Percentiles rank a stretch among this genome's conserved stretches.
Conservation (phyloP, 2,797 vertebrate genomes). For the Mustela erminea region DNA sequence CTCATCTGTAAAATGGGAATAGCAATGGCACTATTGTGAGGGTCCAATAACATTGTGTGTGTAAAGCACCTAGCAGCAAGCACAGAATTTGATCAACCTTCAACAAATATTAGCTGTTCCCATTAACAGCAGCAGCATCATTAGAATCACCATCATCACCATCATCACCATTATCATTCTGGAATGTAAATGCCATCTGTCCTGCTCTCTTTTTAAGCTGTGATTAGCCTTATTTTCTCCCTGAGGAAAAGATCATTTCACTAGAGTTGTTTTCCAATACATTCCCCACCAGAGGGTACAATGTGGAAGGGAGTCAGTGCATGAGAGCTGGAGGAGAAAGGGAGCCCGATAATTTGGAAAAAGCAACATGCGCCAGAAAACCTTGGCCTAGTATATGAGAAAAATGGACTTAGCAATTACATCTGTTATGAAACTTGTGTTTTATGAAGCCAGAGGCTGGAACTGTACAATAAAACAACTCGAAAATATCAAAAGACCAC, state of each 20-base stretch:
- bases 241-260: background rate
- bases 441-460: slow-evolving; percentile 75
- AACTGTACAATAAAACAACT: slow-evolving; percentile 70
- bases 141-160: background rate
- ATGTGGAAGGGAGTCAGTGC: background rate
- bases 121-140: background rate
- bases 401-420: slow-evolving; percentile 74
- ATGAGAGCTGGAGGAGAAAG: background rate
- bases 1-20: slow-evolving; percentile 11
- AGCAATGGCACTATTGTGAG: background rate
- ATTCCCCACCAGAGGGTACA: background rate
- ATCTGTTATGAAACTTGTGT: slow-evolving; percentile 63
- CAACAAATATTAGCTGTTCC: background rate
- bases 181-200: background rate
- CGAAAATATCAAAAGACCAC: slow-evolving; percentile 77
- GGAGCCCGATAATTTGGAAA: background rate
- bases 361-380: slow-evolving; percentile 68
- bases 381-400: slow-evolving; percentile 18
- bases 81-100: background rate
- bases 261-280: background rate
- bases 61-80: background rate
- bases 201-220: background rate
- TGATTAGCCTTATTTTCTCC: slow-evolving; percentile 47
- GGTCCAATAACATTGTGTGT: background rate
- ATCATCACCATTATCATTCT: background rate